Evolutionary conservation across 2,888 invertebrate species (phyloP).

Genomic region (Geotrupes spiniger): DNA sequence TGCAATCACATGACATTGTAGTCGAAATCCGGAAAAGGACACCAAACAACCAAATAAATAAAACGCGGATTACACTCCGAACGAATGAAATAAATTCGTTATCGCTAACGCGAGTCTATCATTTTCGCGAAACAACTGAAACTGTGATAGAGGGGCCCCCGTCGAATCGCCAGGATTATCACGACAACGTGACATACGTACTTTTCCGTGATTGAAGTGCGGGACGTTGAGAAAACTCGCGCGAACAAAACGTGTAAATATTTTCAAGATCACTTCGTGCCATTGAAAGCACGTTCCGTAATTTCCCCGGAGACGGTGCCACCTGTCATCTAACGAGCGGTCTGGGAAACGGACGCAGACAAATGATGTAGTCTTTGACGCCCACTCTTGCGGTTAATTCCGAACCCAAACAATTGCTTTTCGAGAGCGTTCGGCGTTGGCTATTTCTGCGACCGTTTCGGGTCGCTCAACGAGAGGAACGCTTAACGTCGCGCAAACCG

Average conservation of each 20-base stretch:
- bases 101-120: too few species aligned
- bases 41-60: too few species aligned
- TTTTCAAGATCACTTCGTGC: slow-evolving; percentile 3
- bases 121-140: too few species aligned
- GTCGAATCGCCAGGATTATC: neutral
- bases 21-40: too few species aligned
- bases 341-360: slow-evolving; percentile 9
- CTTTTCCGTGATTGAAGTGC: neutral
- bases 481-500: too few species aligned
- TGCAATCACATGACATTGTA: too few species aligned
- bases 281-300: slow-evolving; percentile 11
- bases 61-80: too few species aligned
- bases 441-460: too few species aligned
- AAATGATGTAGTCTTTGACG: slow-evolving; percentile 6
- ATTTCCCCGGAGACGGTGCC: slow-evolving; percentile 8
- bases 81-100: too few species aligned
- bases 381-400: slow-evolving; percentile 2
- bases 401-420: neutral
- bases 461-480: too few species aligned
- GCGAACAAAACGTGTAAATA: slow-evolving; percentile 9
- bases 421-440: too few species aligned
- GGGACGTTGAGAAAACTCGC: neutral
- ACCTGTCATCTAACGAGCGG: slow-evolving; percentile 10
- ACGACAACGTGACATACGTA: neutral
- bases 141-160: too few species aligned